phyloP scores from a whole-genome alignment of 1,140 invertebrate genomes.

The Cyclina sinensis region DNA sequence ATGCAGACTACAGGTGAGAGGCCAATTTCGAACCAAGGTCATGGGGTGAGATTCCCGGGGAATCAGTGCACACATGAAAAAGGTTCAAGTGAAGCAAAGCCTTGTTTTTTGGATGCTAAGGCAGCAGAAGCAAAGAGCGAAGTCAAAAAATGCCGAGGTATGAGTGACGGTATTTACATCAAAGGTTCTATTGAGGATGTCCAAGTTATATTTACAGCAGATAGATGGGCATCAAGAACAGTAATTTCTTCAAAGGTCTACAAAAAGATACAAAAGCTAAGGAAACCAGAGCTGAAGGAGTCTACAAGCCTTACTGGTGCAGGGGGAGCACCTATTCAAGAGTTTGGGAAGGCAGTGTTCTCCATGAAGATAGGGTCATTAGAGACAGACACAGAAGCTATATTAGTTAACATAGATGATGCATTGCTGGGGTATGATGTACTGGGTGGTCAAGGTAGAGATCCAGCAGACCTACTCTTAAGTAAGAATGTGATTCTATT shows the following conservation, averaged over 20 bases:
- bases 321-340: neutral
- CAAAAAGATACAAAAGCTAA: neutral
- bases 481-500: neutral
- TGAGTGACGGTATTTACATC: neutral
- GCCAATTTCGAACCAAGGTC: no score
- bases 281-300: neutral
- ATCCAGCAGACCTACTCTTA: slow-evolving; percentile 3
- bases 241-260: neutral
- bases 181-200: neutral
- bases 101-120: no score
- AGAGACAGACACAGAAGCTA: neutral
- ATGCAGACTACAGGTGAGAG: no score
- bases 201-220: neutral
- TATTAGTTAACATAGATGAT: slow-evolving; percentile 12
- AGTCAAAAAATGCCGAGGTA: no score
- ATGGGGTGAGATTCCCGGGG: no score
- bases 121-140: no score
- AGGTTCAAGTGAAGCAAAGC: no score
- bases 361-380: neutral
- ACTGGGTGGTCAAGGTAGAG: neutral
- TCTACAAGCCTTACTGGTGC: neutral
- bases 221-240: neutral
- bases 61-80: no score
- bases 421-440: neutral
- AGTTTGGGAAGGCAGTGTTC: neutral